phyloP scores from a whole-genome alignment of 1,140 invertebrate genomes.

The Chionoecetes opilio region DNA sequence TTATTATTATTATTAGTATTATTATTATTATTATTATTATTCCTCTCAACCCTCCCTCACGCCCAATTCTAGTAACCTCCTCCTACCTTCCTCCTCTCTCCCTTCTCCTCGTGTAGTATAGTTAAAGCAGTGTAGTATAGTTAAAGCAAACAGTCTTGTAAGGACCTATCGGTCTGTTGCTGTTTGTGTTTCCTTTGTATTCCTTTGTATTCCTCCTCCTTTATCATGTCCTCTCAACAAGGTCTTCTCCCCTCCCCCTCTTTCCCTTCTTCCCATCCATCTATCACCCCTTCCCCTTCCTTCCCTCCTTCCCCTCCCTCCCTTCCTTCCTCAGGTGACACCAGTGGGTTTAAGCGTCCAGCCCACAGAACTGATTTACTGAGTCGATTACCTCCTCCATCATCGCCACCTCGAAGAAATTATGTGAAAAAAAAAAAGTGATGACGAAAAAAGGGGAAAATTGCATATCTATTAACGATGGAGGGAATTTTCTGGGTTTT shows the following conservation, averaged over 20 bases:
- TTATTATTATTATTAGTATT: too few relatives aligned
- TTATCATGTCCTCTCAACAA: not conserved
- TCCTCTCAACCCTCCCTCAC: too few relatives aligned
- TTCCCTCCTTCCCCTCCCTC: not conserved
- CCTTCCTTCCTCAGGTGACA: conserved; percentile 35
- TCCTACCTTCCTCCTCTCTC: not conserved
- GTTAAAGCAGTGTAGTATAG: too few relatives aligned
- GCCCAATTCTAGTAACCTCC: too few relatives aligned
- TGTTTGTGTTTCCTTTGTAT: too few relatives aligned
- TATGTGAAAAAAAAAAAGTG: conserved; percentile 30
- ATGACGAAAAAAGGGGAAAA: conserved; percentile 23
- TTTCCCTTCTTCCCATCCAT: not conserved
- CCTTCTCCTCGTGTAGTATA: not conserved
- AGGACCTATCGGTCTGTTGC: too few relatives aligned
- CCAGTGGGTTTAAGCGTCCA: conserved; percentile 33
- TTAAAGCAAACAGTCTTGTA: too few relatives aligned
- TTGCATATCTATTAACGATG: conserved; percentile 32
- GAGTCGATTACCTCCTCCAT: conserved; percentile 43
- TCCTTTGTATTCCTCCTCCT: too few relatives aligned
- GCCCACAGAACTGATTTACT: conserved; percentile 13
- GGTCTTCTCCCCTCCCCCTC: not conserved
- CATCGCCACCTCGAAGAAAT: conserved; percentile 32
- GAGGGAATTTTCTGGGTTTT: not conserved
- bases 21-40: not conserved
- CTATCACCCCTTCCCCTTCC: not conserved